A percentile compares a stretch with the other conserved stretches of the same genome.
Conservation (phyloP, 2,797 vertebrate species). For the Loris lydekkerianus region DNA sequence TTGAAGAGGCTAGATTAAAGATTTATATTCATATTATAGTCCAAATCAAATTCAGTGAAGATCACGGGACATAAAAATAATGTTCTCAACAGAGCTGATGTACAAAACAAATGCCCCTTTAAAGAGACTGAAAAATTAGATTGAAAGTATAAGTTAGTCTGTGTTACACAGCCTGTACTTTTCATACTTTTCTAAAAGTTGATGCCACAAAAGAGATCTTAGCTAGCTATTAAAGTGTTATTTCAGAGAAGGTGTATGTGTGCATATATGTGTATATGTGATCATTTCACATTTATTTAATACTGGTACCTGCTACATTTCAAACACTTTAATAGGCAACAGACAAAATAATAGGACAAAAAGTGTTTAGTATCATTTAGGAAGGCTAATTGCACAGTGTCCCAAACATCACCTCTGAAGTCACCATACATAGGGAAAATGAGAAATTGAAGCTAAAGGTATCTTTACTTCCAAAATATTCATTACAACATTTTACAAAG, state of each 20-base stretch:
- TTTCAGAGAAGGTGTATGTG: neutral
- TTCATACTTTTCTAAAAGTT: neutral
- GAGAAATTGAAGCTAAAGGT: too few species aligned
- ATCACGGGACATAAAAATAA: neutral
- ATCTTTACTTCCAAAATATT: too few species aligned
- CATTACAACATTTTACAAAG: too few species aligned
- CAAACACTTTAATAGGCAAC: neutral
- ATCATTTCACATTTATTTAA: neutral
- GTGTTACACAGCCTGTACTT: neutral
- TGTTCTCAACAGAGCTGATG: neutral
- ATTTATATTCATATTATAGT: neutral
- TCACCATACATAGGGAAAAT: too few species aligned
- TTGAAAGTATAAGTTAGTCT: neutral
- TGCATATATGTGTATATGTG: too few species aligned
- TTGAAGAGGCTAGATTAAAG: neutral
- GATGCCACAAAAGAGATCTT: neutral
- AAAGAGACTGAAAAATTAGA: neutral
- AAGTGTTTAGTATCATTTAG: neutral
- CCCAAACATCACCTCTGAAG: too few species aligned
- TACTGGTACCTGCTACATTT: neutral
- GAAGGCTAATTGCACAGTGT: neutral
- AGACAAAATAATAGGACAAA: neutral
- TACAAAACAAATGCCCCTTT: neutral
- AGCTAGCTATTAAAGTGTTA: neutral
- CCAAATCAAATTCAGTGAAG: neutral